Evolutionary conservation across 2,113 vertebrate species (phyloP).

Genomic region (Sorex fumeus): DNA sequence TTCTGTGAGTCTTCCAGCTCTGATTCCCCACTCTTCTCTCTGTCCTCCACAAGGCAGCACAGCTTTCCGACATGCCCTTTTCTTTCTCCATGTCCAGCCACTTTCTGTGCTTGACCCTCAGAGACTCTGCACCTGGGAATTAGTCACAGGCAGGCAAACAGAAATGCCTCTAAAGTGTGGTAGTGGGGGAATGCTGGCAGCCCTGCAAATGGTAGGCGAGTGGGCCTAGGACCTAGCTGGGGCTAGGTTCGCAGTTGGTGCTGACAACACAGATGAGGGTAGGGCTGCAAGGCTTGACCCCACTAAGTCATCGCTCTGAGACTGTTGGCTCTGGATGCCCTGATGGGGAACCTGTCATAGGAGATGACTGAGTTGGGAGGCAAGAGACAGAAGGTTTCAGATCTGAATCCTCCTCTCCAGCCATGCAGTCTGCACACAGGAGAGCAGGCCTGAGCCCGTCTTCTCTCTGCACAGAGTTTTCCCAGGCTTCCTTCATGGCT

Average conservation of each 20-base stretch:
- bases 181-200: slow-evolving; percentile 37
- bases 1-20: too few species aligned
- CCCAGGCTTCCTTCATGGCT: neutral
- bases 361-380: neutral
- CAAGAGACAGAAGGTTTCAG: neutral
- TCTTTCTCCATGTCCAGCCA: slow-evolving; percentile 69
- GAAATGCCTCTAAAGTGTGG: slow-evolving; percentile 67
- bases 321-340: neutral
- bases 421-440: too few species aligned
- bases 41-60: neutral
- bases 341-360: neutral
- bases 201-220: slow-evolving; percentile 80
- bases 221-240: slow-evolving; percentile 77
- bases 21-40: neutral
- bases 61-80: neutral
- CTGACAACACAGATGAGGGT: slow-evolving; percentile 19
- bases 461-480: too few species aligned
- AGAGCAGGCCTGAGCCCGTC: too few species aligned
- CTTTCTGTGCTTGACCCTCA: slow-evolving; percentile 59
- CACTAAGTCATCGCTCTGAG: neutral
- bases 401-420: neutral
- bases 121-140: slow-evolving; percentile 30
- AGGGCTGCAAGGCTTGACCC: neutral
- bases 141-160: slow-evolving; percentile 58
- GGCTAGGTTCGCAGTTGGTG: slow-evolving; percentile 84